Evolutionary conservation across 2,888 invertebrate species (phyloP), one percentile per base, ranked within the genome.

Genomic region (Dendrolimus houi): DNA sequence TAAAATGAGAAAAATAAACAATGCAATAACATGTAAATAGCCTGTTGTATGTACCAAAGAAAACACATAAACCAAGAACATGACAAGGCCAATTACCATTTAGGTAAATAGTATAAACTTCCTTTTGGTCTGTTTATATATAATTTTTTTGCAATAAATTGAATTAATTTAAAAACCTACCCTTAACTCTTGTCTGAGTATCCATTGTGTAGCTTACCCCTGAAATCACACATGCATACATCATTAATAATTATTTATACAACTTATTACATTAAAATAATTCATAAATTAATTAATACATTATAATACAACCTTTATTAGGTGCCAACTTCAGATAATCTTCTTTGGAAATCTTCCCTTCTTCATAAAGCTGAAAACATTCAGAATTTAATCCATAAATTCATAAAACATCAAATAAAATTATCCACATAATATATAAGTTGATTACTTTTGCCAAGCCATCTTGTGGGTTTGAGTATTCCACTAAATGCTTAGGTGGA

Each of bases 251-350:
- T 47, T 47, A 9, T 47, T 47, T 47, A 47, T 10, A 2, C 47
- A 47, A 9, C 12, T 9, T 47, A 2, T 7, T 47, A 47, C 47
- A 9, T 10, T 47, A 47, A 47, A 29, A 8, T 57, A 47, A 47
- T 14, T 14, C n/a, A n/a, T n/a, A 14, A 14, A 14, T 10, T 47
- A 47, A n/a, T n/a, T n/a, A n/a, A n/a, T n/a, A n/a, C 9, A 47
- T 47, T 47, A 2, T 47, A 10, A 47, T 59, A 63, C 67, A 81
- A 88, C 89, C 85, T 82, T 86, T 88, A 64, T 81, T 84, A 59
- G 89, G 89, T 56, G 88, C 81, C 59, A 89, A 77, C 65, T 90
- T 90, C 63, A 87, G 66, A 68, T 87, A 89, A 69, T 89, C 89
- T 74, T 83, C 84, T 70, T 85, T 75, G 55, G 88, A 87, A 66